phyloP scores from a whole-genome alignment of 2,797 vertebrate genomes.

The Apogon talboti region DNA sequence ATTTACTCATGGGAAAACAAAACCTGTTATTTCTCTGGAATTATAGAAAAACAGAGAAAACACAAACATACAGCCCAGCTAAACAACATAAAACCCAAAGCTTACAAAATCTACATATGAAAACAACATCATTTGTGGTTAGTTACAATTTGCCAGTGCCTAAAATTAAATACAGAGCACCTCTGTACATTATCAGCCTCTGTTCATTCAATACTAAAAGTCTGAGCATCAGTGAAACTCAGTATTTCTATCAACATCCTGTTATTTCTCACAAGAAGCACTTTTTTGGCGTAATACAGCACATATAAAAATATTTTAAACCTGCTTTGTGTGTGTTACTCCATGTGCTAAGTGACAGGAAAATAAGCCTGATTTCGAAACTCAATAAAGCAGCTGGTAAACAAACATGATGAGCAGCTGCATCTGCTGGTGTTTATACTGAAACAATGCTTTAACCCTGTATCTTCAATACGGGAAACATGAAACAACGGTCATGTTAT shows the following conservation, averaged over 20 bases:
- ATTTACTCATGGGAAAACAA: constrained; percentile 5
- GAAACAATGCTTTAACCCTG: not conserved
- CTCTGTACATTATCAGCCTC: not conserved
- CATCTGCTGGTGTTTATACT: constrained; percentile 28
- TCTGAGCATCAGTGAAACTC: not conserved
- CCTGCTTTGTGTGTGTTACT: constrained; percentile 4
- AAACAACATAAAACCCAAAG: not conserved
- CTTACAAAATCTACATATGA: not conserved
- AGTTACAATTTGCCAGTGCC: not conserved
- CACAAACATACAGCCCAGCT: constrained; percentile 13
- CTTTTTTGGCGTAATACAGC: not conserved
- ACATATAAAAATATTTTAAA: not conserved
- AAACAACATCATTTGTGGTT: constrained; percentile 1
- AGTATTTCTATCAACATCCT: not conserved
- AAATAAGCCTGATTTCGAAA: not conserved
- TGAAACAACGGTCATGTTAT: not conserved
- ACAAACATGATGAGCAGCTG: constrained; percentile 5
- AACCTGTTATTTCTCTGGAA: constrained; percentile 1
- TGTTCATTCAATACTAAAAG: constrained; percentile 1
- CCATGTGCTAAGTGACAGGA: constrained; percentile 3
- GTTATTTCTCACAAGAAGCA: not conserved
- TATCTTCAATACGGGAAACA: constrained; percentile 3
- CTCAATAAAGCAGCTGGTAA: constrained; percentile 6
- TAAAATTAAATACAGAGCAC: not conserved
- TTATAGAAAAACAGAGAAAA: constrained; percentile 2